A percentile compares a stretch with the other conserved stretches of the same genome.
These are phyloP conservation scores for Blastobasis adustella DNA, from an alignment of 2,888 invertebrate species.

Conservation along the genomic window DNA sequence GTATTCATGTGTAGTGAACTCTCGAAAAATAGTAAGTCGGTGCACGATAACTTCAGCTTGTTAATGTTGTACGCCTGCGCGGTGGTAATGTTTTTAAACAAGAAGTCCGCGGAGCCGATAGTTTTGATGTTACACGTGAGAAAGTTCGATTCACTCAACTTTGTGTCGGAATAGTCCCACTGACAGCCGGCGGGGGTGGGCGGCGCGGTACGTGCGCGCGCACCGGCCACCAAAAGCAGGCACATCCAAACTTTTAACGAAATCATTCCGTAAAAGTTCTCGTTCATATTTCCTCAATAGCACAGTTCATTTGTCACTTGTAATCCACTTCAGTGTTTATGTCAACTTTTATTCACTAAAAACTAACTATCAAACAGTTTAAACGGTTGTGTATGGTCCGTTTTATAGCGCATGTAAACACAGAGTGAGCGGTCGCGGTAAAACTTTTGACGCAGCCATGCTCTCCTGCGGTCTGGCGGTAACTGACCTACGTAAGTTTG, in stretches of 20 bases:
- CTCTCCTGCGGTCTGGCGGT: constrained; percentile 74
- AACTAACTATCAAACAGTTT: constrained; percentile 44
- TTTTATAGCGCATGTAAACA: constrained; percentile 68
- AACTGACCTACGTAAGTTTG: constrained; percentile 76
- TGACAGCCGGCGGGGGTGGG: constrained; percentile 83
- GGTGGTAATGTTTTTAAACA: constrained; percentile 82
- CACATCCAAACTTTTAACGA: constrained; percentile 73
- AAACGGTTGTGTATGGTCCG: constrained; percentile 49
- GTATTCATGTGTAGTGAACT: constrained; percentile 79
- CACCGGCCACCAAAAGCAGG: constrained; percentile 60
- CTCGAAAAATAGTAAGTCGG: constrained; percentile 83
- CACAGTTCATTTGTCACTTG: constrained; percentile 64
- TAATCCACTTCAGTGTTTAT: constrained; percentile 39
- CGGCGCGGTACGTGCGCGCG: constrained; percentile 72
- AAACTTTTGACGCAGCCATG: constrained; percentile 73
- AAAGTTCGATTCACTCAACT: constrained; percentile 75
- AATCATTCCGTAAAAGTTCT: constrained; percentile 67
- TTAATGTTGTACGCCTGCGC: constrained; percentile 82
- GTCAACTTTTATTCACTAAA: constrained; percentile 48
- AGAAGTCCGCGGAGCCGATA: constrained; percentile 80
- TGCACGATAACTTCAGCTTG: constrained; percentile 81
- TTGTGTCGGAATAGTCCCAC: constrained; percentile 78
- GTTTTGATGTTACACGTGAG: constrained; percentile 83
- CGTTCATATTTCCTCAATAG: constrained; percentile 53
- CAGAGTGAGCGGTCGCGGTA: constrained; percentile 62